phyloP scores from a whole-genome alignment of 2,113 vertebrate species.

The human region GRCh38 chr6:167956001-167956500 shows the following conservation, averaged over 20 bases:
- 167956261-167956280: background rate
- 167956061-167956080: too few species aligned
- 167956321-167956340: background rate
- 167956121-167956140: too few species aligned
- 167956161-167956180: background rate
- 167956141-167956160: background rate
- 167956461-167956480: background rate
- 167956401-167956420: background rate
- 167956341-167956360: background rate
- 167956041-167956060: too few species aligned
- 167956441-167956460: background rate
- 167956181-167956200: background rate
- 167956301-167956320: background rate
- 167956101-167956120: too few species aligned
- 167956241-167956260: background rate
- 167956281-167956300: background rate
- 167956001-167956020: too few species aligned
- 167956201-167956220: background rate
- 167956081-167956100: too few species aligned
- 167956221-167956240: background rate
- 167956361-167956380: background rate
- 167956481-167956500: too few species aligned
- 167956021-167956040: too few species aligned
- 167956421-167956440: rapidly evolving
- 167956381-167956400: background rate